These are phyloP conservation scores for Athripsodes cinereus DNA, from an alignment of 2,888 invertebrate genomes.

Conservation along the genomic window DNA sequence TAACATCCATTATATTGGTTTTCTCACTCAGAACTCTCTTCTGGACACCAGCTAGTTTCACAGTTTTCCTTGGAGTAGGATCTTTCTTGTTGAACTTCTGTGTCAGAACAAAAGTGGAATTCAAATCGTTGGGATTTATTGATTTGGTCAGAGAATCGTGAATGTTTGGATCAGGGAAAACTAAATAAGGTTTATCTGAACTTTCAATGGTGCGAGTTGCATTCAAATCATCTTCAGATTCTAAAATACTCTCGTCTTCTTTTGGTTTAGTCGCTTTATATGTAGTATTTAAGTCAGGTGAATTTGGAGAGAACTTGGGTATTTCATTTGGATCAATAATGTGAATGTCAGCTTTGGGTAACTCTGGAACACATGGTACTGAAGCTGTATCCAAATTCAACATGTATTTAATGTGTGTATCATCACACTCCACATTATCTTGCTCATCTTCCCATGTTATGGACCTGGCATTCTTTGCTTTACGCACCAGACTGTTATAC, in stretches of 20 bases:
- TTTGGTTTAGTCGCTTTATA: conserved; percentile 3
- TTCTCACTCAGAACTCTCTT: conserved; percentile 39
- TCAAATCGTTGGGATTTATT: conserved; percentile 40
- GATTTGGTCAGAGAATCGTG: conserved; percentile 8
- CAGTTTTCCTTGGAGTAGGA: conserved; percentile 18
- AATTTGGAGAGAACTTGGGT: conserved; percentile 8
- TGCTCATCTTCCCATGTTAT: conserved; percentile 56
- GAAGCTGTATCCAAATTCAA: conserved; percentile 34
- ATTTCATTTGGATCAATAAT: conserved; percentile 1
- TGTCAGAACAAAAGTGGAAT: conserved; percentile 45
- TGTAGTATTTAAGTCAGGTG: conserved; percentile 3
- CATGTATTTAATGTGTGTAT: conserved; percentile 37
- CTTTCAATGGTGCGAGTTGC: conserved; percentile 13
- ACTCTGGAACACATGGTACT: conserved; percentile 3
- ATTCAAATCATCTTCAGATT: conserved; percentile 20
- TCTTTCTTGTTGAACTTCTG: conserved; percentile 31
- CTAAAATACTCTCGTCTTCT: background rate
- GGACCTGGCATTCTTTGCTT: conserved; percentile 52
- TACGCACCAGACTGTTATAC: conserved; percentile 54
- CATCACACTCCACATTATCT: conserved; percentile 31
- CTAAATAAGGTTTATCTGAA: conserved; percentile 6
- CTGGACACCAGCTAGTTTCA: conserved; percentile 29
- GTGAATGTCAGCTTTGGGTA: conserved; percentile 9
- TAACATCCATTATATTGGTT: conserved; percentile 39
- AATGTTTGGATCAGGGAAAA: conserved; percentile 9